Conservation (phyloP, 2,888 invertebrate genomes). For the Rhagonycha fulva region DNA sequence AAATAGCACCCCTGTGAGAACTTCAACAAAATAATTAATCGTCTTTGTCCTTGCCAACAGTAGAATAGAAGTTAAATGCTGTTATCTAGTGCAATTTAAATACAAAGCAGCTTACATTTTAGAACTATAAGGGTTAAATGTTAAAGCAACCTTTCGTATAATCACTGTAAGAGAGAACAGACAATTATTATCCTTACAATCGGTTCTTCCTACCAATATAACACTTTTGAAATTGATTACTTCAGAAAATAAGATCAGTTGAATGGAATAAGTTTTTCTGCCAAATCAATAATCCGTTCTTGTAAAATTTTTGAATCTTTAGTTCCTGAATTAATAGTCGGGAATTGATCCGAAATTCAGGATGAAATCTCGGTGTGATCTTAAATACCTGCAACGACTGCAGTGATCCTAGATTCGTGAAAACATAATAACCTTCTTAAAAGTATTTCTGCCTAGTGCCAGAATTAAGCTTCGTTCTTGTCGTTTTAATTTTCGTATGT, state of each 20-base stretch:
- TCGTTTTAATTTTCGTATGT: no score
- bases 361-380: no score
- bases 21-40: slow-evolving; percentile 29
- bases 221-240: neutral
- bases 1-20: slow-evolving; percentile 25
- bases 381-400: no score
- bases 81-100: slow-evolving; percentile 23
- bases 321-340: no score
- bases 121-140: slow-evolving; percentile 20
- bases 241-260: neutral
- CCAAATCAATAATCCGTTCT: neutral
- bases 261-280: neutral
- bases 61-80: slow-evolving; percentile 19
- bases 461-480: no score
- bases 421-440: no score
- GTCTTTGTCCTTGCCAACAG: slow-evolving; percentile 24
- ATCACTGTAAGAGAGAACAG: slow-evolving; percentile 11
- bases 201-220: neutral
- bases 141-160: slow-evolving; percentile 15
- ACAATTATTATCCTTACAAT: neutral
- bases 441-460: no score
- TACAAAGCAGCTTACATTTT: slow-evolving; percentile 19
- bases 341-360: no score
- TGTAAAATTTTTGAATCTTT: neutral
- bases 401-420: no score